Conservation (phyloP, 37 sponge, comb jelly and placozoan species). For the Ephydatia muelleri region DNA sequence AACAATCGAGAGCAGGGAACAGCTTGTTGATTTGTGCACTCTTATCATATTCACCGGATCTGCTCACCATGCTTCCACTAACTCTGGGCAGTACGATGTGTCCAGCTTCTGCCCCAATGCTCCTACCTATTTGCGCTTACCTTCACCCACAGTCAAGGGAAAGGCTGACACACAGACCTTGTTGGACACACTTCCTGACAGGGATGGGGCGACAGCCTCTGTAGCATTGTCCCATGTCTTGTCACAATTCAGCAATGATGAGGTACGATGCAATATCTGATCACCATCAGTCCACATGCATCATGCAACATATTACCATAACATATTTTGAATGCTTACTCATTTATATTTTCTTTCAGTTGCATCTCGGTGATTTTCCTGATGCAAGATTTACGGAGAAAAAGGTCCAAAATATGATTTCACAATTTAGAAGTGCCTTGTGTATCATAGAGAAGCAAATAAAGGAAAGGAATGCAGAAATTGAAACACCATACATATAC, state of each 20-base stretch:
- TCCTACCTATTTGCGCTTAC: conserved; percentile 41
- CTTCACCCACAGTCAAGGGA: conserved; percentile 56
- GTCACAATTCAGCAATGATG: conserved; percentile 28
- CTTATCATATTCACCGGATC: conserved; percentile 71
- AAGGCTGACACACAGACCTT: conserved; percentile 20
- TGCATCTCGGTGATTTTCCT: too few relatives aligned
- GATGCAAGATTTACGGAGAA: too few relatives aligned
- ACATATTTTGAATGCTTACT: too few relatives aligned
- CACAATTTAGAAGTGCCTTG: conserved; percentile 11
- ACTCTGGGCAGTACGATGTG: conserved; percentile 72
- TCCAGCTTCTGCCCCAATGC: conserved; percentile 72
- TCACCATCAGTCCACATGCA: too few relatives aligned
- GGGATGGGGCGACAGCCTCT: neutral
- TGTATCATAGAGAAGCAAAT: neutral
- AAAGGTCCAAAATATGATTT: too few relatives aligned
- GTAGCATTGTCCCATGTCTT: neutral
- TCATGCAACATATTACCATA: too few relatives aligned
- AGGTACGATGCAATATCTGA: conserved; percentile 9
- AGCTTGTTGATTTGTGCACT: conserved; percentile 63
- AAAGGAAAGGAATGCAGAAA: conserved; percentile 14
- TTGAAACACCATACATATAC: conserved; percentile 49
- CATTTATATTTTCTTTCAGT: too few relatives aligned
- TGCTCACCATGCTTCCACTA: conserved; percentile 72
- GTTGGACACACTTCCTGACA: conserved; percentile 45
- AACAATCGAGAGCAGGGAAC: conserved; percentile 19